A percentile compares a stretch with the other conserved stretches of the same genome.
Conservation (phyloP, 2,113 vertebrate genomes). For the Probosciger aterrimus region DNA sequence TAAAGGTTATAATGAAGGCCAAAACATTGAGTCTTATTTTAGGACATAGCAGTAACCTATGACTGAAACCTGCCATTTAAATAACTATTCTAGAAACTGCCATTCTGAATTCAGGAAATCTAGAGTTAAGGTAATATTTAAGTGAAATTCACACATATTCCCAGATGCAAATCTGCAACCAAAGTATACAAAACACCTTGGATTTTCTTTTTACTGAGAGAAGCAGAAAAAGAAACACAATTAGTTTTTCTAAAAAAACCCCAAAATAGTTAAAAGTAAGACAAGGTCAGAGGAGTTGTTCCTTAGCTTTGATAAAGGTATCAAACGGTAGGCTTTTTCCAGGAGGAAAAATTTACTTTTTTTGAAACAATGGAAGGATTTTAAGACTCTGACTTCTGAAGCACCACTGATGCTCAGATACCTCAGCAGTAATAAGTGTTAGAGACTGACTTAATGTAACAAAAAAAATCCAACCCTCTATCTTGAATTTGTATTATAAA, state of each 20-base stretch:
- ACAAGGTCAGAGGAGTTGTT: neutral
- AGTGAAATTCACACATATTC: neutral
- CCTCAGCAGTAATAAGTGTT: neutral
- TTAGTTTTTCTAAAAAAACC: neutral
- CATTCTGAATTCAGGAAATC: neutral
- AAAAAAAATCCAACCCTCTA: neutral
- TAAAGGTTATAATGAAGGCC: neutral
- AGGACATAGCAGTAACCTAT: neutral
- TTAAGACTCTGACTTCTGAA: neutral
- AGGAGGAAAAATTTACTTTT: neutral
- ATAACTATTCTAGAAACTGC: neutral
- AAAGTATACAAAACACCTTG: neutral
- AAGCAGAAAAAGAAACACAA: neutral
- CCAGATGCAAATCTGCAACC: neutral
- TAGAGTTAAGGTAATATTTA: neutral
- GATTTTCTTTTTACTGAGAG: neutral
- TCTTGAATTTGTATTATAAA: neutral
- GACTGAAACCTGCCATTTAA: neutral
- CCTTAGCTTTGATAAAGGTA: neutral
- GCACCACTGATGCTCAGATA: fast-evolving
- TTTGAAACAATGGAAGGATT: neutral
- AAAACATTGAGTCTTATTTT: neutral
- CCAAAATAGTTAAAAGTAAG: neutral
- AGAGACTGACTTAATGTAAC: neutral
- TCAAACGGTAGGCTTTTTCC: neutral